A percentile compares a stretch with the other conserved stretches of the same genome.
These are phyloP conservation scores for Acestrorhynchus altus DNA, from an alignment of 2,797 vertebrate genomes.

Conservation along the genomic window DNA sequence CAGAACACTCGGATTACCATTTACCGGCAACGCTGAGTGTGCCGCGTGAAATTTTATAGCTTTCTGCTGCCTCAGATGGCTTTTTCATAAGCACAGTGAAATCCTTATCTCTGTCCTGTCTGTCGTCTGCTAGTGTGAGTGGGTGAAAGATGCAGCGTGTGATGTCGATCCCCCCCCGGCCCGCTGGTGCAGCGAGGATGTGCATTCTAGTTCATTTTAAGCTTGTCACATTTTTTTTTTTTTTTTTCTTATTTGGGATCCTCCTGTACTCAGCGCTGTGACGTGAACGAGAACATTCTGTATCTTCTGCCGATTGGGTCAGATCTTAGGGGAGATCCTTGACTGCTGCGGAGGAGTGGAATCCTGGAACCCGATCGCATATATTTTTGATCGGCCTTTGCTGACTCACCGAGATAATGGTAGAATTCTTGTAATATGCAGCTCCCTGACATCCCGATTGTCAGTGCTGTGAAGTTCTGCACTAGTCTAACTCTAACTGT, in stretches of 20 bases:
- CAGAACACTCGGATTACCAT: background rate
- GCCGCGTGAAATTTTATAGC: background rate
- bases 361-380: background rate
- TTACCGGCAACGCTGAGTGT: background rate
- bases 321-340: background rate
- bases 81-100: slow-evolving; percentile 3
- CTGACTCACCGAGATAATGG: slow-evolving; percentile 4
- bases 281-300: slow-evolving; percentile 15
- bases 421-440: background rate
- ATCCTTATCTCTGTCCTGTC: background rate
- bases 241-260: background rate
- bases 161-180: background rate
- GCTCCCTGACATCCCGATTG: background rate
- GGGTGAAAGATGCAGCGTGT: background rate
- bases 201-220: background rate
- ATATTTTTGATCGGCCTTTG: slow-evolving; percentile 1
- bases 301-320: slow-evolving; percentile 1
- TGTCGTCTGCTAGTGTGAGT: slow-evolving; percentile 9
- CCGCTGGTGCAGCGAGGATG: background rate
- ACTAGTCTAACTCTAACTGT: background rate
- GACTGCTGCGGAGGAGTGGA: slow-evolving; percentile 1
- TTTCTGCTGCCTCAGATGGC: background rate
- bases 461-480: background rate
- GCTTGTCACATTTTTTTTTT: background rate
- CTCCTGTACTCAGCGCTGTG: background rate